A percentile compares a stretch with the other conserved stretches of the same genome.
phyloP scores from a whole-genome alignment of 1,140 invertebrate genomes.

The Chionoecetes opilio region DNA sequence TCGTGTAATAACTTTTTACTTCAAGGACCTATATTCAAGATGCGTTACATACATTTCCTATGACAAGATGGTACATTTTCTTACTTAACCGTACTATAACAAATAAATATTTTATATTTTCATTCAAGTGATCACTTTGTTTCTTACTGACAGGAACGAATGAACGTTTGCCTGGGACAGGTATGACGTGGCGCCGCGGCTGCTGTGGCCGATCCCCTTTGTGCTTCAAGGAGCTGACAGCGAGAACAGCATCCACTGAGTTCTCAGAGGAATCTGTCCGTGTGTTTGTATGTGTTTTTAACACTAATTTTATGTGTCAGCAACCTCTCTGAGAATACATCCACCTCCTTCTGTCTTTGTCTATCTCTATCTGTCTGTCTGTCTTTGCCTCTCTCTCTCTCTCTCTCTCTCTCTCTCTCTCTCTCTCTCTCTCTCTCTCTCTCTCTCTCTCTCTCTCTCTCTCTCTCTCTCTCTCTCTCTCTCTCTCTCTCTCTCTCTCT shows the following conservation, averaged over 20 bases:
- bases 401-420: neutral
- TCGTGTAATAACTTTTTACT: too few relatives aligned
- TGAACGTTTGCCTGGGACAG: neutral
- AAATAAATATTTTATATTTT: too few relatives aligned
- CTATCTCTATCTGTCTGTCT: neutral
- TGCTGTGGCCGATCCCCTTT: constrained; percentile 7
- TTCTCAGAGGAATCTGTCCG: constrained; percentile 6
- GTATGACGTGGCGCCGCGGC: neutral
- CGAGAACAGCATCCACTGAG: neutral
- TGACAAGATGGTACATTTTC: too few relatives aligned
- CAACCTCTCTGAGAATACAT: neutral
- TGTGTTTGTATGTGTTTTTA: constrained; percentile 1
- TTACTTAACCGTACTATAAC: too few relatives aligned
- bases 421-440: neutral
- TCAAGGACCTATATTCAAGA: too few relatives aligned
- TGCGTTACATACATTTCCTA: too few relatives aligned
- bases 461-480: neutral
- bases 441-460: neutral
- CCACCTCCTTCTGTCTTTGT: too few relatives aligned
- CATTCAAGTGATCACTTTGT: neutral
- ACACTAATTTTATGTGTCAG: neutral
- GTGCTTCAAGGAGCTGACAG: neutral
- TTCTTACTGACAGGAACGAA: neutral
- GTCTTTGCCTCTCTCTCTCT: neutral
- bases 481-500: neutral